phyloP scores from a whole-genome alignment of 2,113 vertebrate genomes.

The Dipodomys merriami region DNA sequence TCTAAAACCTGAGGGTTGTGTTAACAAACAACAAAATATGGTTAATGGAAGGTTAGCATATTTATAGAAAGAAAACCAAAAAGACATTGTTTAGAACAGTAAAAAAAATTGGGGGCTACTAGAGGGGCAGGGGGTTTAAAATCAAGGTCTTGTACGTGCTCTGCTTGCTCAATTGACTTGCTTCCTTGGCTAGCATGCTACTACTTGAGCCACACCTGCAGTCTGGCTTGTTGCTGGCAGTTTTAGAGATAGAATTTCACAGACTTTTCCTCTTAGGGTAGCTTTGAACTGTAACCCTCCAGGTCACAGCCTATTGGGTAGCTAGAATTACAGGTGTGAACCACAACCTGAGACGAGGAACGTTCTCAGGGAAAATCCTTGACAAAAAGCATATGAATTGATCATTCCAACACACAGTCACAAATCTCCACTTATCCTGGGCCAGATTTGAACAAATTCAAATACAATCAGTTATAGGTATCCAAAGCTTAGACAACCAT shows the following conservation, averaged over 20 bases:
- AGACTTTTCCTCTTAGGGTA: too few relatives aligned
- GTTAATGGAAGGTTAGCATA: not conserved
- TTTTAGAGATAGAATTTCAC: too few relatives aligned
- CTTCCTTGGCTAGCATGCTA: too few relatives aligned
- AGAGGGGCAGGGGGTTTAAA: too few relatives aligned
- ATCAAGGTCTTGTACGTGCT: too few relatives aligned
- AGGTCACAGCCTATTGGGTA: too few relatives aligned
- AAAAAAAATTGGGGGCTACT: too few relatives aligned
- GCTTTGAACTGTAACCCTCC: too few relatives aligned
- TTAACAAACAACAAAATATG: constrained; percentile 1
- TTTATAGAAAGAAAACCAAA: not conserved
- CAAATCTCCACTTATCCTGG: not conserved
- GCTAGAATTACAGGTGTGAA: too few relatives aligned
- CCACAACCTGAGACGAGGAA: not conserved
- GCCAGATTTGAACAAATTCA: not conserved
- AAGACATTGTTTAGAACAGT: not conserved
- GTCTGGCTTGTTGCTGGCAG: too few relatives aligned
- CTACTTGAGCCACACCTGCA: too few relatives aligned
- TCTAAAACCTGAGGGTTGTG: not conserved
- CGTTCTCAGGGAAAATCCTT: not conserved
- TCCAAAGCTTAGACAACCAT: not conserved
- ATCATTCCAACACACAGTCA: not conserved
- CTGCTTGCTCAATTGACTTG: too few relatives aligned
- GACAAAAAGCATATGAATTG: not conserved
- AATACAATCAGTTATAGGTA: not conserved